These are phyloP conservation scores for Lordiphosa fenestrarum DNA, from an alignment of 2,888 invertebrate species.

Conservation along the genomic window DNA sequence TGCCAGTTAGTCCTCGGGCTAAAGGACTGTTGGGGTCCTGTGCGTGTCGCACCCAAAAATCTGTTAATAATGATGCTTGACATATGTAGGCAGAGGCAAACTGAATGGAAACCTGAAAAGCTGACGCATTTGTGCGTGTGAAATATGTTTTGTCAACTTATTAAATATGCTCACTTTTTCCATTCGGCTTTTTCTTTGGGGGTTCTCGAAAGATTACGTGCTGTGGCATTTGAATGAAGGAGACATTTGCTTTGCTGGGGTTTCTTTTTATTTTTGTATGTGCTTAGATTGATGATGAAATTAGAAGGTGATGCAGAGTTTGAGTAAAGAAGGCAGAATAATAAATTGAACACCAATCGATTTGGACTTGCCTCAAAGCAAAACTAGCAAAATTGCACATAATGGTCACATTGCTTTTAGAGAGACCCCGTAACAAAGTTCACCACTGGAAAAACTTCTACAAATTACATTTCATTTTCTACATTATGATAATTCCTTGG, in stretches of 20 bases:
- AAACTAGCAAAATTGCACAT: too few species aligned
- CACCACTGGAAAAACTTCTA: too few species aligned
- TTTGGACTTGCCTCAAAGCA: background rate
- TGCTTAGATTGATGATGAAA: slow-evolving; percentile 40
- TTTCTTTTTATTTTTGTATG: background rate
- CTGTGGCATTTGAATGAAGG: slow-evolving; percentile 45
- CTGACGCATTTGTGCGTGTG: slow-evolving; percentile 70
- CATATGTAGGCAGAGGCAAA: slow-evolving; percentile 53
- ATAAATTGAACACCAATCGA: background rate
- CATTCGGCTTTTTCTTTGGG: slow-evolving; percentile 13
- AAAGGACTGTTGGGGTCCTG: slow-evolving; percentile 33
- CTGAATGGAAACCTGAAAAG: slow-evolving; percentile 42
- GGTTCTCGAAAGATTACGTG: slow-evolving; percentile 47
- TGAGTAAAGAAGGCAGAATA: background rate
- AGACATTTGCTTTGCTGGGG: slow-evolving; percentile 1
- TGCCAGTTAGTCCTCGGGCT: slow-evolving; percentile 21
- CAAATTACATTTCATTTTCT: too few species aligned
- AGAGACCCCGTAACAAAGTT: too few species aligned
- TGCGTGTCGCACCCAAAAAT: slow-evolving; percentile 65
- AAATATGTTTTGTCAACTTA: slow-evolving; percentile 74
- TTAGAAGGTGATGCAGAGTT: slow-evolving; percentile 37
- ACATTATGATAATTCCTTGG: too few species aligned
- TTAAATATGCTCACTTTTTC: slow-evolving; percentile 67
- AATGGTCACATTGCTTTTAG: too few species aligned
- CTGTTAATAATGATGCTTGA: slow-evolving; percentile 73